Conservation (phyloP, 2,113 vertebrate species). For the Furnarius figulus region DNA sequence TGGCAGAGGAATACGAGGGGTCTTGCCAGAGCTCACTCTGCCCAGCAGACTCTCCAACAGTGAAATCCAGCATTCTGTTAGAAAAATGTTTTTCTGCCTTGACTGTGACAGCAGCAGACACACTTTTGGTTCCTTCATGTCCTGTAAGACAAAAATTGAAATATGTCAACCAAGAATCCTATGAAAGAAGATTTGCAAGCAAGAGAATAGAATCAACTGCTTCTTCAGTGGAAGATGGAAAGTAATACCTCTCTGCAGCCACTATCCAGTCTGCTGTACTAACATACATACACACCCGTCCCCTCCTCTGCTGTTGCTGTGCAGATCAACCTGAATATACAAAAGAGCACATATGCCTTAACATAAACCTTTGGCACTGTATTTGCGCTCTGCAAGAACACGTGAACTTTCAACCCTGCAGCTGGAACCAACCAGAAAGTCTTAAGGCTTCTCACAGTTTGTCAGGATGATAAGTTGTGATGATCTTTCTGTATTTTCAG, state of each 20-base stretch:
- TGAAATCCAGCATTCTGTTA: background rate
- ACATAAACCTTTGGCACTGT: background rate
- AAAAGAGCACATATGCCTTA: background rate
- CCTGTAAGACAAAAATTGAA: background rate
- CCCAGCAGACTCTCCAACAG: background rate
- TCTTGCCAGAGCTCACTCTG: background rate
- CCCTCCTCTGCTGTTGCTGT: background rate
- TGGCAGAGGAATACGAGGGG: background rate
- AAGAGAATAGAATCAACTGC: background rate
- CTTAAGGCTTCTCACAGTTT: background rate
- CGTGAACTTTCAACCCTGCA: background rate
- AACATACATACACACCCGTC: background rate
- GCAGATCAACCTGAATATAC: background rate
- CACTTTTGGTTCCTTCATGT: background rate
- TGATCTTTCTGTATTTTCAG: background rate
- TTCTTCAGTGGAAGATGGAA: background rate
- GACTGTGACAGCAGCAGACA: background rate
- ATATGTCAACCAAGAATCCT: background rate
- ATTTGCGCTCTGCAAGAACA: background rate
- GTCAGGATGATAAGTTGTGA: background rate
- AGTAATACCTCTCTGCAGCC: background rate
- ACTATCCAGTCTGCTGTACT: background rate
- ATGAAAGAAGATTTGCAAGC: background rate
- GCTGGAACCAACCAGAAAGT: background rate
- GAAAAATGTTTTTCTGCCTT: background rate